Percentiles rank a stretch among this genome's conserved stretches.
phyloP scores from a whole-genome alignment of 2,113 vertebrate genomes.

The Semnornis frantzii region DNA sequence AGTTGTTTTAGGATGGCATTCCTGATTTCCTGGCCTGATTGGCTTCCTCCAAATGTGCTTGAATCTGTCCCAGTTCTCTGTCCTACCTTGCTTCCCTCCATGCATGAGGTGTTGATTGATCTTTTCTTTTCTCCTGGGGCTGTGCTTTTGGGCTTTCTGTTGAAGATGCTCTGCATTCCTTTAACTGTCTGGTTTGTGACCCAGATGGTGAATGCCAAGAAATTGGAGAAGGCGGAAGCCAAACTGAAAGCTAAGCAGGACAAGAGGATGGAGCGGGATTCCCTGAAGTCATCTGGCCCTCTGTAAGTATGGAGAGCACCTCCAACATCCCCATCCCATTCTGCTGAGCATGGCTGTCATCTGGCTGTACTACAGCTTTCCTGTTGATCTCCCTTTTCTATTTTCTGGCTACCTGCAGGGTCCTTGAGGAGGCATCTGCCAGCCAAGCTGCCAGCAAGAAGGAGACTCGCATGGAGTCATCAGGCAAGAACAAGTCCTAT shows the following conservation, averaged over 20 bases:
- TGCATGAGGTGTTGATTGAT: neutral
- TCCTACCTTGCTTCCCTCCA: neutral
- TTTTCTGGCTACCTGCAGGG: slow-evolving; percentile 62
- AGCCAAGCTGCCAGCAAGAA: slow-evolving; percentile 98
- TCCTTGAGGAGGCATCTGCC: slow-evolving; percentile 95
- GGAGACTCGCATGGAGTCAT: slow-evolving; percentile 90
- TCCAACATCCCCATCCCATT: neutral
- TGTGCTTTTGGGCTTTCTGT: neutral
- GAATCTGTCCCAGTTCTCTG: neutral
- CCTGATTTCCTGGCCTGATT: neutral
- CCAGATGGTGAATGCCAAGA: slow-evolving; percentile 92
- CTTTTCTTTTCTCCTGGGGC: neutral
- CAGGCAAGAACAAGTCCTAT: slow-evolving; percentile 96
- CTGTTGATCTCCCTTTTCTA: neutral
- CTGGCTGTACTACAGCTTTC: neutral
- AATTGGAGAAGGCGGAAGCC: slow-evolving; percentile 95
- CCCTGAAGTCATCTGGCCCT: slow-evolving; percentile 75
- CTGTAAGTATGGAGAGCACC: slow-evolving; percentile 74
- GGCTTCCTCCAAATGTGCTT: neutral
- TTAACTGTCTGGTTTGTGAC: neutral
- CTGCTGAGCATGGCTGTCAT: neutral
- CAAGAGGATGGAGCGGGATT: slow-evolving; percentile 89
- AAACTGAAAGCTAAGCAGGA: slow-evolving; percentile 93
- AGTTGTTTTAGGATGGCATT: neutral
- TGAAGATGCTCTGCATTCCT: neutral